phyloP scores from a whole-genome alignment of 2,888 invertebrate genomes.

The Pseudococcus longispinus region DNA sequence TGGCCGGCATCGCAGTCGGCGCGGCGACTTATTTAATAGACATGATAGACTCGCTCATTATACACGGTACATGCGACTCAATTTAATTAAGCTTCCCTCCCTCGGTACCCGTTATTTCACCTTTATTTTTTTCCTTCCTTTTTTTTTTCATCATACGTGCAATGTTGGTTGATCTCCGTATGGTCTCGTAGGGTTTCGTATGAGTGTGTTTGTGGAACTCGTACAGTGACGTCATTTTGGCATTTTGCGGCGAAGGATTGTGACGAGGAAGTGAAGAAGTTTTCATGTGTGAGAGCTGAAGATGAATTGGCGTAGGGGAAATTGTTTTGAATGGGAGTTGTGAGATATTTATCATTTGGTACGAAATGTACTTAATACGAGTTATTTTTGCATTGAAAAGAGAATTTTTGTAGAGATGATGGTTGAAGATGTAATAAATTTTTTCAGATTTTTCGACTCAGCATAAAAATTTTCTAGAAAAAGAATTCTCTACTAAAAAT shows the following conservation, averaged over 20 bases:
- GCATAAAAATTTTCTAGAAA: too few relatives aligned
- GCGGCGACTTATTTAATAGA: background rate
- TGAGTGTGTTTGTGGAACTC: too few relatives aligned
- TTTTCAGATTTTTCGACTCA: too few relatives aligned
- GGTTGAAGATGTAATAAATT: too few relatives aligned
- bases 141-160: background rate
- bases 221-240: background rate
- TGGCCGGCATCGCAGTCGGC: background rate
- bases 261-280: background rate
- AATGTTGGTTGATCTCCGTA: background rate
- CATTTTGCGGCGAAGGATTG: background rate
- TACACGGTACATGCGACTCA: constrained; percentile 2
- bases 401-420: too few relatives aligned
- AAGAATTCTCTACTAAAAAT: too few relatives aligned
- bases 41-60: constrained; percentile 7
- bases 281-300: background rate
- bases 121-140: background rate
- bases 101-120: background rate
- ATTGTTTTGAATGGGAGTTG: too few relatives aligned
- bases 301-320: too few relatives aligned
- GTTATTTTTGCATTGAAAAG: too few relatives aligned
- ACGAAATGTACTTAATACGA: too few relatives aligned
- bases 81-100: constrained; percentile 2
- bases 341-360: too few relatives aligned
- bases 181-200: background rate